A percentile compares a stretch with the other conserved stretches of the same genome.
Evolutionary conservation across 2,113 vertebrate genomes (phyloP).

Genomic region (Raja brachyura): DNA sequence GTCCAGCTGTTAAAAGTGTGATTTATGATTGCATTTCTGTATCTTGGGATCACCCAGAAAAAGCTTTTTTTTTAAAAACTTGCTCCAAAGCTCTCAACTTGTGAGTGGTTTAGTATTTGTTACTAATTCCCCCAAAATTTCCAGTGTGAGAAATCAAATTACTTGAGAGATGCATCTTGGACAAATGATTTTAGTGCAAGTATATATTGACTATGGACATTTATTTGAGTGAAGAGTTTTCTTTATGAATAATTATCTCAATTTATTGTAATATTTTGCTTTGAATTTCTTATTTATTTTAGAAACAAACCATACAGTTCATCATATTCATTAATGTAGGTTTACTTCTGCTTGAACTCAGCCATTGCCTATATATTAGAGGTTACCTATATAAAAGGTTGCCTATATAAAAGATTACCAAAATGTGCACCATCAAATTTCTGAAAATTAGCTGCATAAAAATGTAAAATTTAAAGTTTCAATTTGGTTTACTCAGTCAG

Average conservation of each 20-base stretch:
- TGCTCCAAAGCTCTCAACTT: neutral
- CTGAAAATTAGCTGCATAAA: neutral
- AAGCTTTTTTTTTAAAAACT: neutral
- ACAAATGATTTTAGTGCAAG: neutral
- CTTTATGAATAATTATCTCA: neutral
- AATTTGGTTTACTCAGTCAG: neutral
- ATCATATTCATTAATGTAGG: neutral
- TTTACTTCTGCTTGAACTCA: neutral
- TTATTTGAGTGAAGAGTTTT: neutral
- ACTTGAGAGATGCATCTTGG: neutral
- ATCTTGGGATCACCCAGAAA: neutral
- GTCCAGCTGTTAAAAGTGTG: neutral
- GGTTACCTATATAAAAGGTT: neutral
- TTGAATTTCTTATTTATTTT: neutral
- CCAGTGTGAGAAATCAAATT: neutral
- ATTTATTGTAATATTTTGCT: neutral
- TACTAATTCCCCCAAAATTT: neutral
- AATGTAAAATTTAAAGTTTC: neutral
- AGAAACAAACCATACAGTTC: neutral
- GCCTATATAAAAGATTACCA: neutral
- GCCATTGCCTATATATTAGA: neutral
- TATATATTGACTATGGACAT: conserved; percentile 9
- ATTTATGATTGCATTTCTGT: neutral
- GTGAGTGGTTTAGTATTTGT: neutral
- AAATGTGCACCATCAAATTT: neutral